Evolutionary conservation across 2,113 vertebrate genomes (phyloP), one percentile per base, ranked within the genome.

Genomic region (Aleadryas rufinucha): DNA sequence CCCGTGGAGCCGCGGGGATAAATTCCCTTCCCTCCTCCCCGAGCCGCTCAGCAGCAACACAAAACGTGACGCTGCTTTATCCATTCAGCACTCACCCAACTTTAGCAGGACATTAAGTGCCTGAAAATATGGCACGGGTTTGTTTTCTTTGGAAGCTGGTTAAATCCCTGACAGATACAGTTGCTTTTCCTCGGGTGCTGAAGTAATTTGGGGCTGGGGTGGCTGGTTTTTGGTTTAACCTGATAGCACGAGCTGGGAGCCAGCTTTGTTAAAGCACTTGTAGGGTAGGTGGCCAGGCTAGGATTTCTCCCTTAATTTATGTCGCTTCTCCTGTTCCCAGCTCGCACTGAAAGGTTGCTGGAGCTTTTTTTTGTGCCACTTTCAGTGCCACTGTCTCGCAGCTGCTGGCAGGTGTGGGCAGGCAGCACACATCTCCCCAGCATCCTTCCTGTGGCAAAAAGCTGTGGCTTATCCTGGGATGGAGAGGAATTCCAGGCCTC

Each of bases 11-110:
- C 61, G 0, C 41, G 11, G 3, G 69, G 76, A 69, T 93, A 61
- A 92, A 95, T 95, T 35, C 71, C 69, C 65, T 65, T 53, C 74
- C 75, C 86, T 94, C 68, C 84, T 93, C 45, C 49, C 52, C 9
- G 69, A 2, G 35, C 86, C 10, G 80, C 81, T 83, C 70, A 45
- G 85, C 76, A 86, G 89, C 84, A 35, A 3, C 87, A 50, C 47
- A 89, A 91, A 94, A 91, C 35, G 75, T 52, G 94, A 77, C 66
- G 15, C 95, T 96, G 96, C 96, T 97, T 96, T 96, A 78, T 77
- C 94, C 94, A 94, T 93, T 81, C 95, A 95, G 60, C 83, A 15
- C 95, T 95, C 88, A 39, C 96, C 86, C 95, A 91, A 45, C 81
- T 93, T 89, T 37, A 95, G 71, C 90, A 96, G 95, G 92, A 81